Percentiles rank a stretch among this genome's conserved stretches.
These are phyloP conservation scores for Pollimyrus isidori DNA, from an alignment of 2,113 vertebrate species.

Conservation along the genomic window DNA sequence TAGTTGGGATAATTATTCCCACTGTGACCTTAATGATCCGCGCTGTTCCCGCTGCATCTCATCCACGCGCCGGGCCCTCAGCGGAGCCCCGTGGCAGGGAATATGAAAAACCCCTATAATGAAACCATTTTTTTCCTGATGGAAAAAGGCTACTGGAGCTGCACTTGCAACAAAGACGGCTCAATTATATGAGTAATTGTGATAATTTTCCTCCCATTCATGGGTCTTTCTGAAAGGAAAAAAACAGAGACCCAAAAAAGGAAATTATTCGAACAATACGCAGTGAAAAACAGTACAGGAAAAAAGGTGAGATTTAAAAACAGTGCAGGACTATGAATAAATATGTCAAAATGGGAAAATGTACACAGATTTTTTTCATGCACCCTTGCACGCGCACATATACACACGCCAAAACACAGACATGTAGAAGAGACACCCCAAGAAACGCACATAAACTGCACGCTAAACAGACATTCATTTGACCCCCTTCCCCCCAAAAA, in stretches of 20 bases:
- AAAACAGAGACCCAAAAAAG: slow-evolving; percentile 98
- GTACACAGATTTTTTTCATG: slow-evolving; percentile 49
- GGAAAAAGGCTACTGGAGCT: slow-evolving; percentile 99
- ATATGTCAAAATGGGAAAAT: slow-evolving; percentile 61
- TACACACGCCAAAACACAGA: neutral
- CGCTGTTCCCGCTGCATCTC: slow-evolving; percentile 98
- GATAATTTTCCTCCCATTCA: slow-evolving; percentile 99
- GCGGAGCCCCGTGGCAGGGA: slow-evolving; percentile 98
- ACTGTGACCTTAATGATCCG: slow-evolving; percentile 99
- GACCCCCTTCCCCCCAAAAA: neutral
- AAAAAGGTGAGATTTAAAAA: slow-evolving; percentile 63
- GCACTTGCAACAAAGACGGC: slow-evolving; percentile 99
- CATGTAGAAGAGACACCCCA: neutral
- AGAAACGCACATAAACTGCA: neutral
- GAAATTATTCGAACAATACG: slow-evolving; percentile 99
- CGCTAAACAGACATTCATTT: neutral
- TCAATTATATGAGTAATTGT: slow-evolving; percentile 99
- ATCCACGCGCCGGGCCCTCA: slow-evolving; percentile 96
- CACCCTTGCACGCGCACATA: neutral
- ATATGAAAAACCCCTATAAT: slow-evolving; percentile 99
- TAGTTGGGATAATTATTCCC: slow-evolving; percentile 99
- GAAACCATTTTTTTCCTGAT: slow-evolving; percentile 99
- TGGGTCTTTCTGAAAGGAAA: slow-evolving; percentile 90
- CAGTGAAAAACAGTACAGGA: slow-evolving; percentile 94
- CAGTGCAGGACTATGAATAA: slow-evolving; percentile 71